Evolutionary conservation across 2,888 invertebrate species (phyloP).

Genomic region (Bhutanitis thaidina): DNA sequence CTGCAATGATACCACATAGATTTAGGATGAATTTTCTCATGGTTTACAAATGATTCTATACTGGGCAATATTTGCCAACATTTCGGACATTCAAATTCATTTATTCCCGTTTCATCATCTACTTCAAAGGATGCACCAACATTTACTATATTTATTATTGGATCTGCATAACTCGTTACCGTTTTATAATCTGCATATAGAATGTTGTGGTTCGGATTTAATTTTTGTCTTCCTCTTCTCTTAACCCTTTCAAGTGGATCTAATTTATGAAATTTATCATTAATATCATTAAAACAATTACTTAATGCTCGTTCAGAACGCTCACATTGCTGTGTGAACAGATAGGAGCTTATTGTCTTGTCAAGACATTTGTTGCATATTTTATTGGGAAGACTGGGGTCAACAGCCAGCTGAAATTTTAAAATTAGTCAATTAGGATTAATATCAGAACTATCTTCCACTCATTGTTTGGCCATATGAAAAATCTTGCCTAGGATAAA

Average conservation of each 20-base stretch:
- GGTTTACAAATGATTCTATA: slow-evolving; percentile 48
- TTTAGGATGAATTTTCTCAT: slow-evolving; percentile 57
- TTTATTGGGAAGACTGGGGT: slow-evolving; percentile 55
- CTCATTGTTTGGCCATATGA: too few relatives aligned
- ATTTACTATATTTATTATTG: slow-evolving; percentile 53
- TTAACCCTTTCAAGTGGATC: slow-evolving; percentile 54
- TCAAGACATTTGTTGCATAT: slow-evolving; percentile 60
- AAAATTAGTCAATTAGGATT: not conserved
- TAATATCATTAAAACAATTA: slow-evolving; percentile 63
- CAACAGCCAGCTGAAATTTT: slow-evolving; percentile 47
- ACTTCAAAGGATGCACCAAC: slow-evolving; percentile 32
- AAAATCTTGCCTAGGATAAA: too few relatives aligned
- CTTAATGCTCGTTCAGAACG: slow-evolving; percentile 53
- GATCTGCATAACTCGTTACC: slow-evolving; percentile 65
- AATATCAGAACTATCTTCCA: too few relatives aligned
- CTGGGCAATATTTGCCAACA: slow-evolving; percentile 59
- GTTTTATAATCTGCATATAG: slow-evolving; percentile 45
- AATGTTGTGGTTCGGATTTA: slow-evolving; percentile 50
- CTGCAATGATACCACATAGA: slow-evolving; percentile 66
- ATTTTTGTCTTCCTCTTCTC: slow-evolving; percentile 58
- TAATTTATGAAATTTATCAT: slow-evolving; percentile 57
- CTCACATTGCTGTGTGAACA: slow-evolving; percentile 67
- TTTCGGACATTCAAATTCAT: slow-evolving; percentile 54
- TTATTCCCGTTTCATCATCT: slow-evolving; percentile 32
- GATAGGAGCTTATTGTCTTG: slow-evolving; percentile 49